Percentiles rank a stretch among this genome's conserved stretches.
Evolutionary conservation across 2,797 vertebrate genomes (phyloP).

Genomic region (Tokudaia tokunoshimensis): DNA sequence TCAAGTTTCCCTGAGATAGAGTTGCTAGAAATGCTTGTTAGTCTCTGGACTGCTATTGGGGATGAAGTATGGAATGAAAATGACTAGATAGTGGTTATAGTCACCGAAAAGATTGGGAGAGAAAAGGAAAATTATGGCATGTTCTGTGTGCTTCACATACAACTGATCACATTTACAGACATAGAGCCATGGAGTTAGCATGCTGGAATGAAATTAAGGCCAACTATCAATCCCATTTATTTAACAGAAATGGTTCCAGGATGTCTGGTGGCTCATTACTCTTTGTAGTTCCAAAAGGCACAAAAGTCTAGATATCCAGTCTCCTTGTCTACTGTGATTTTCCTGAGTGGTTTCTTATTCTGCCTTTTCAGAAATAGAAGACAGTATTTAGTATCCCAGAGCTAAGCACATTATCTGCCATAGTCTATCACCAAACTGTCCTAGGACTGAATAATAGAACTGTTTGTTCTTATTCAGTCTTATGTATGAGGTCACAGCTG

Average conservation of each 20-base stretch:
- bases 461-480: too few relatives aligned
- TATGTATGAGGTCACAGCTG: too few relatives aligned
- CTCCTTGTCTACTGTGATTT: not conserved
- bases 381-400: conserved; percentile 24
- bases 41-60: not conserved
- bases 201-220: not conserved
- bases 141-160: not conserved
- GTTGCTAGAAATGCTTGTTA: not conserved
- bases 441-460: not conserved
- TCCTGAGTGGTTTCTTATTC: not conserved
- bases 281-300: not conserved
- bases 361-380: conserved; percentile 47
- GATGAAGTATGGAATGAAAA: conserved; percentile 20
- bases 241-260: conserved; percentile 16
- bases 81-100: not conserved
- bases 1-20: not conserved
- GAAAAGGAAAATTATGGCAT: not conserved
- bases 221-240: not conserved
- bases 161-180: not conserved
- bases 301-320: conserved; percentile 4
- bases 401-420: not conserved
- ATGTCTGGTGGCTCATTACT: not conserved
- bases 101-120: conserved; percentile 16
- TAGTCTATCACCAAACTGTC: not conserved
- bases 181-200: not conserved